Evolutionary conservation across 1,140 invertebrate genomes (phyloP), one percentile per base, ranked within the genome.

Genomic region (Microvelia longipes): DNA sequence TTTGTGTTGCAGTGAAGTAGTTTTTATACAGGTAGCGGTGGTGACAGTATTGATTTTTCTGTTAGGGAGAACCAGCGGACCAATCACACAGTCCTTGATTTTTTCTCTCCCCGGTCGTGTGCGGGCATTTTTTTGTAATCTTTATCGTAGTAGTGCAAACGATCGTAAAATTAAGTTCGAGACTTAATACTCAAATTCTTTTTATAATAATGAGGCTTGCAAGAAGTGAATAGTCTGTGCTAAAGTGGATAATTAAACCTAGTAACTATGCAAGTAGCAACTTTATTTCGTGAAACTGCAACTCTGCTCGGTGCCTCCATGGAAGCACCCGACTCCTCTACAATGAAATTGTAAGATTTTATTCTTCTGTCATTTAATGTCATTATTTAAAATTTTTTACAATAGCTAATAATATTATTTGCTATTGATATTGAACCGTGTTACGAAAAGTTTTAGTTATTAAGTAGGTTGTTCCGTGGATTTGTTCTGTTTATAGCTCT

Each of bases 221-320:
- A n/a, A n/a, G n/a, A n/a, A n/a, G n/a, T n/a, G n/a, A n/a, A n/a
- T n/a, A n/a, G n/a, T n/a, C n/a, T n/a, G n/a, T n/a, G n/a, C n/a
- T n/a, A n/a, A n/a, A n/a, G n/a, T n/a, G n/a, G n/a, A n/a, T n/a
- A n/a, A n/a, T n/a, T n/a, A n/a, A n/a, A n/a, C n/a, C n/a, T n/a
- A n/a, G n/a, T n/a, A n/a, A n/a, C n/a, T 76, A 87, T 87, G 86
- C 86, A 87, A 82, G 86, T 87, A 77, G 86, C 86, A 75, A 87
- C 85, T 78, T 77, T 87, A 76, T 87, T 87, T 77, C 82, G 85
- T 73, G 86, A 87, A 80, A 85, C 85, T 76, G 83, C 85, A 75
- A 86, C 85, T 76, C 81, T 87, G 76, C 80, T 87, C 73, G 85
- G 85, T 75, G 86, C 85, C 73, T 83, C 82, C 68, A 86, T 76